Evolutionary conservation across 2,888 invertebrate species (phyloP).

Genomic region (Tupiocoris notatus): DNA sequence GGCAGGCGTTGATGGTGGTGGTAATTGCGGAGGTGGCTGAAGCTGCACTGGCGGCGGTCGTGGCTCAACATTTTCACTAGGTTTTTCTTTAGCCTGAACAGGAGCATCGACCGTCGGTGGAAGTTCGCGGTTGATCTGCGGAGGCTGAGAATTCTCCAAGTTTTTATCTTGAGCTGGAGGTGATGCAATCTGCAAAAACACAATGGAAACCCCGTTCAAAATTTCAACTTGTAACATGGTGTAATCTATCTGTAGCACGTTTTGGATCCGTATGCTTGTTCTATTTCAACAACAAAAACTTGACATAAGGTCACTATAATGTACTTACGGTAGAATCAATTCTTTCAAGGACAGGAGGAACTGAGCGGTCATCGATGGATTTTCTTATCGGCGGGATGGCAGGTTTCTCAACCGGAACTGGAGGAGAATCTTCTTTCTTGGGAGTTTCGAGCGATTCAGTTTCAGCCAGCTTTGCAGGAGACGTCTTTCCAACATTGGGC

Average conservation of each 20-base stretch:
- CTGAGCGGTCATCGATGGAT: constrained; percentile 7
- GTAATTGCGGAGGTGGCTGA: neutral
- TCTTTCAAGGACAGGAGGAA: constrained; percentile 21
- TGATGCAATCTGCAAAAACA: constrained; percentile 3
- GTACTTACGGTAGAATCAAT: constrained; percentile 20
- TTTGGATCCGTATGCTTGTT: too few species aligned
- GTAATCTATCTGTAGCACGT: neutral
- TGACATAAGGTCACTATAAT: too few species aligned
- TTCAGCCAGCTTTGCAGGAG: constrained; percentile 1
- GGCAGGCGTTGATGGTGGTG: constrained; percentile 2
- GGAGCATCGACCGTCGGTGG: constrained; percentile 4
- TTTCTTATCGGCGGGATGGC: neutral
- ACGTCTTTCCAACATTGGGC: neutral
- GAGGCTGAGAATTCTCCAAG: constrained; percentile 13
- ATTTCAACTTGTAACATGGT: too few species aligned
- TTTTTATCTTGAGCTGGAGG: neutral
- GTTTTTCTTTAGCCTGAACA: constrained; percentile 1
- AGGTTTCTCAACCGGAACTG: constrained; percentile 3
- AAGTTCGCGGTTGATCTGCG: constrained; percentile 16
- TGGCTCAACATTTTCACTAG: neutral
- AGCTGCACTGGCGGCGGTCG: neutral
- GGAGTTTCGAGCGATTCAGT: constrained; percentile 25
- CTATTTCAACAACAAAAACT: too few species aligned
- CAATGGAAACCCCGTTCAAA: too few species aligned
- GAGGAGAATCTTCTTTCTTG: constrained; percentile 5